phyloP scores from a whole-genome alignment of 2,888 invertebrate species.

The Diarsia mendica region DNA sequence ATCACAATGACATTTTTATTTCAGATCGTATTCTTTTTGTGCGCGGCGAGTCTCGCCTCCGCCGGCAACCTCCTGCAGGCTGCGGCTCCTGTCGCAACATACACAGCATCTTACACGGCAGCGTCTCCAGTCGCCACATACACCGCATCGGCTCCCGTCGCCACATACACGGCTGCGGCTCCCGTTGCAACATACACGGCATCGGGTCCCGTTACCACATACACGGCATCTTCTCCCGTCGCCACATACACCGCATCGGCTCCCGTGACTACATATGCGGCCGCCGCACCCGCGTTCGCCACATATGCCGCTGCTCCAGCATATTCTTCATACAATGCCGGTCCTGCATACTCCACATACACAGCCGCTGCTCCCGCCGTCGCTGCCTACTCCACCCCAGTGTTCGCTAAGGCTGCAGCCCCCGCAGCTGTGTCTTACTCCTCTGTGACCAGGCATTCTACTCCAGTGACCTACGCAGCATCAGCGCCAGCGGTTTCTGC shows the following conservation, averaged over 20 bases:
- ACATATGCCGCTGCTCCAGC: conserved; percentile 11
- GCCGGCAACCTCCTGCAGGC: conserved; percentile 90
- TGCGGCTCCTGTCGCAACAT: conserved; percentile 72
- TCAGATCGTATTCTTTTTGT: conserved; percentile 89
- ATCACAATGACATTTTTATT: conserved; percentile 18
- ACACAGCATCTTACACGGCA: conserved; percentile 54
- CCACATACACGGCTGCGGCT: conserved; percentile 53
- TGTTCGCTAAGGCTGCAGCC: conserved; percentile 66
- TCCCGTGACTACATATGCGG: background rate
- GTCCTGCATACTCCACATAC: conserved; percentile 67
- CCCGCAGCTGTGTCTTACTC: conserved; percentile 64
- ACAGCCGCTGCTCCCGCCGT: conserved; percentile 85
- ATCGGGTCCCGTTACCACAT: background rate
- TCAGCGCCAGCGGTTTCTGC: conserved; percentile 75
- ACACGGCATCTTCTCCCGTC: conserved; percentile 3
- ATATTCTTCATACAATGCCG: conserved; percentile 59
- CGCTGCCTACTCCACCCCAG: conserved; percentile 74
- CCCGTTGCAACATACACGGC: conserved; percentile 35
- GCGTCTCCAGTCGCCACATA: conserved; percentile 61
- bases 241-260: background rate
- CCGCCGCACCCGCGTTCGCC: conserved; percentile 12
- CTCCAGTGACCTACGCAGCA: conserved; percentile 73
- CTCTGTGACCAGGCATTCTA: conserved; percentile 72
- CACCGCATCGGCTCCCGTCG: conserved; percentile 57
- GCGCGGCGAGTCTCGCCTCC: conserved; percentile 90